A percentile compares a stretch with the other conserved stretches of the same genome.
phyloP scores from a whole-genome alignment of 2,797 vertebrate genomes.

The Tiaroga cobitis region DNA sequence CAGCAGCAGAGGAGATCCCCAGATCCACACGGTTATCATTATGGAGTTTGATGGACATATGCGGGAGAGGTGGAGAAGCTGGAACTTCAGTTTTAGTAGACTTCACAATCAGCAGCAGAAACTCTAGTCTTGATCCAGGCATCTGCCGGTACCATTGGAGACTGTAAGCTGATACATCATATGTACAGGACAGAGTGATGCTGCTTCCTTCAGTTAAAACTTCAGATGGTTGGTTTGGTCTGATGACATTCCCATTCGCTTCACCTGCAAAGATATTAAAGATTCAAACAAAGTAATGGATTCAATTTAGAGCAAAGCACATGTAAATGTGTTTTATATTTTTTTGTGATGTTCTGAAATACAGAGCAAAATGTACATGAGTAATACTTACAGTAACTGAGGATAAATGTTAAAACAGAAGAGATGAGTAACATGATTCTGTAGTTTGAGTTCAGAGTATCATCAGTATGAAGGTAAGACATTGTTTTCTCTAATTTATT shows the following conservation, averaged over 20 bases:
- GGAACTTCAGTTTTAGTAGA: neutral
- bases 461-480: neutral
- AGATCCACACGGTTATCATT: constrained; percentile 15
- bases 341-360: neutral
- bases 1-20: neutral
- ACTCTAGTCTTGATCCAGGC: constrained; percentile 36
- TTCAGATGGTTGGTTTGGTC: neutral
- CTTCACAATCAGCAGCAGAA: constrained; percentile 12
- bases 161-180: neutral
- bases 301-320: neutral
- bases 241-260: neutral
- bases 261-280: neutral
- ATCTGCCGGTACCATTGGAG: constrained; percentile 44
- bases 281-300: neutral
- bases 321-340: neutral
- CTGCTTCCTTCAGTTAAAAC: constrained; percentile 14
- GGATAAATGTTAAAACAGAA: neutral
- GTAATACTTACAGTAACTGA: neutral
- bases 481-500: neutral
- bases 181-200: constrained; percentile 32
- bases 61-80: neutral
- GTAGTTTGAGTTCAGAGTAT: neutral
- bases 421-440: neutral
- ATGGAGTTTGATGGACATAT: constrained; percentile 4
- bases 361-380: no score